These are phyloP conservation scores for Anthopleura sola DNA, from an alignment of 64 coral and sea anemone species.

Conservation along the genomic window DNA sequence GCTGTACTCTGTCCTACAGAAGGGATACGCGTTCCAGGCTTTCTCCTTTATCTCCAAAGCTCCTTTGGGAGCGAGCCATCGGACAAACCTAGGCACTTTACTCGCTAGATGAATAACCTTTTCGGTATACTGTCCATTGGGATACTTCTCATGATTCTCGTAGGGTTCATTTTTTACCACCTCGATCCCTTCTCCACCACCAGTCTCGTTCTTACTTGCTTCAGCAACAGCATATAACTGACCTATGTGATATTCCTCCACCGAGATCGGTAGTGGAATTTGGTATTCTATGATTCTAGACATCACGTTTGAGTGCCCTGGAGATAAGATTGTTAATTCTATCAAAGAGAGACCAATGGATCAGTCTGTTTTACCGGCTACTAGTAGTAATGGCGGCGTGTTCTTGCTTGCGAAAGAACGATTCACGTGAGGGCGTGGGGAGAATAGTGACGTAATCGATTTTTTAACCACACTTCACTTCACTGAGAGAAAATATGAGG, in stretches of 20 bases:
- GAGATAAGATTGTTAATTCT: not conserved
- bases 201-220: conserved; percentile 92
- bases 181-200: conserved; percentile 86
- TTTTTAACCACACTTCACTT: not conserved
- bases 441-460: not conserved
- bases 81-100: conserved; percentile 58
- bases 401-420: conserved; percentile 20
- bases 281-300: conserved; percentile 57
- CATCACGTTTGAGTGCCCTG: not conserved
- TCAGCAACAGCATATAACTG: conserved; percentile 88
- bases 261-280: conserved; percentile 78
- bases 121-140: conserved; percentile 67
- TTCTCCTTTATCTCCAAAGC: conserved; percentile 74
- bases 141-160: conserved; percentile 3
- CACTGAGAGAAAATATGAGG: not conserved
- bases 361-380: not conserved
- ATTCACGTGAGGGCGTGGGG: not conserved
- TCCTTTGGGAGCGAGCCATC: conserved; percentile 41
- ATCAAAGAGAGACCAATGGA: not conserved
- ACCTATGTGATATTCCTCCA: conserved; percentile 79
- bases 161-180: conserved; percentile 51
- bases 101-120: conserved; percentile 67
- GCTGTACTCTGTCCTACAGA: conserved; percentile 67
- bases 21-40: conserved; percentile 86
- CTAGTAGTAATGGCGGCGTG: conserved; percentile 15